Evolutionary conservation across 1,140 invertebrate genomes (phyloP).

Genomic region (Pemphigus obesinymphae): DNA sequence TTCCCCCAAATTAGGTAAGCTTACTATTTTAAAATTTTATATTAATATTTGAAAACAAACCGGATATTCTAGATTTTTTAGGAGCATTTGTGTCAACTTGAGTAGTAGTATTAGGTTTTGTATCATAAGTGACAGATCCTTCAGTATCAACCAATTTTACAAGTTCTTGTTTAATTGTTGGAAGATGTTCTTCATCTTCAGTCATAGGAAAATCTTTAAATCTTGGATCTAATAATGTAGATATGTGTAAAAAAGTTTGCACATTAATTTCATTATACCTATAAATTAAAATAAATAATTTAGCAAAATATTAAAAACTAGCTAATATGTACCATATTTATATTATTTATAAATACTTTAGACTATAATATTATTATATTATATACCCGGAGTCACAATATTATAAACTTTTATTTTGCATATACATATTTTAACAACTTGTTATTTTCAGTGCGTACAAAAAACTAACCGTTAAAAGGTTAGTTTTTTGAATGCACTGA

Average conservation of each 20-base stretch:
- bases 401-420: too few species aligned
- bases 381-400: too few species aligned
- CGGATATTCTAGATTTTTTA: constrained; percentile 6
- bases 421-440: too few species aligned
- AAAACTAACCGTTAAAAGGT: too few species aligned
- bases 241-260: constrained; percentile 53
- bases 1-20: too few species aligned
- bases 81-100: not conserved
- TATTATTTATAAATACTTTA: too few species aligned
- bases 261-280: constrained; percentile 52
- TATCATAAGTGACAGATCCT: constrained; percentile 15
- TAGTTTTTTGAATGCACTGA: too few species aligned
- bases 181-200: constrained; percentile 39
- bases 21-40: not conserved
- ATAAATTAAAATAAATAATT: constrained; percentile 30
- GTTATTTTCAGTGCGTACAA: too few species aligned
- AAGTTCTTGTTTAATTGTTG: constrained; percentile 41
- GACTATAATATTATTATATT: too few species aligned
- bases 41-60: not conserved
- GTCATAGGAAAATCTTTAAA: constrained; percentile 52
- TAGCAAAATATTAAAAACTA: not conserved
- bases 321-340: not conserved
- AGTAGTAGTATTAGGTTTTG: not conserved
- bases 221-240: constrained; percentile 56
- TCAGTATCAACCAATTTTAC: constrained; percentile 41